A percentile compares a stretch with the other conserved stretches of the same genome.
Conservation (phyloP, 2,888 invertebrate species). For the Cloeon dipterum region DNA sequence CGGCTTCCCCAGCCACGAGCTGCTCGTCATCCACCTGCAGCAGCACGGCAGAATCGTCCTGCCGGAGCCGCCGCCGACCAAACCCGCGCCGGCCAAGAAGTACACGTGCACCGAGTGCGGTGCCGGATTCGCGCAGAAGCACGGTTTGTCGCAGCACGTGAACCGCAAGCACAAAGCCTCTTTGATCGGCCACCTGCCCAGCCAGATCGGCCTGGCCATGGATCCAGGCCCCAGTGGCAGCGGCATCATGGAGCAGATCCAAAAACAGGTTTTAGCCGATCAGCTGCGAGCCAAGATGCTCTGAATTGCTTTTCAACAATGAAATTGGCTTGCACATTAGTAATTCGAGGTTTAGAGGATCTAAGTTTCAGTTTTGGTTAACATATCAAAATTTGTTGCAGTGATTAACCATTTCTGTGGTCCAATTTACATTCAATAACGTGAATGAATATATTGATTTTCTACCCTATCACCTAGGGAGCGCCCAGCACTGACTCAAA, state of each 20-base stretch:
- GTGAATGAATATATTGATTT: no score
- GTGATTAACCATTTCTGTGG: no score
- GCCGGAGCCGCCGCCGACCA: conserved; percentile 17
- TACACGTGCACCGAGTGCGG: conserved; percentile 60
- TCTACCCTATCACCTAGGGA: no score
- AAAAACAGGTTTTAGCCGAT: neutral
- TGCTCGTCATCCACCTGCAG: conserved; percentile 52
- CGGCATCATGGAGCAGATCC: conserved; percentile 1
- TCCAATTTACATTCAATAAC: no score
- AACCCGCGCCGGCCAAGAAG: conserved; percentile 37
- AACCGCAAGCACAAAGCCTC: conserved; percentile 21
- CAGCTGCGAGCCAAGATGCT: neutral
- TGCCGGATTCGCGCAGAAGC: conserved; percentile 62
- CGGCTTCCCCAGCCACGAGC: conserved; percentile 45
- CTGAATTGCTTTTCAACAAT: no score
- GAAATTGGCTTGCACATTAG: no score
- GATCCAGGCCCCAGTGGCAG: neutral
- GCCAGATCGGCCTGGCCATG: neutral
- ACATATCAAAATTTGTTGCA: no score
- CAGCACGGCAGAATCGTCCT: conserved; percentile 38
- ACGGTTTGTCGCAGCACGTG: conserved; percentile 57
- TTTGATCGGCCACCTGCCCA: neutral
- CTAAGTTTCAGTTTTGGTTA: no score
- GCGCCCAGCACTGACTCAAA: no score
- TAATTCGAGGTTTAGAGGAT: no score